Base-by-base conservation (phyloP, 2,797 vertebrate genomes). In the Micrastur ruficollis region DNA sequence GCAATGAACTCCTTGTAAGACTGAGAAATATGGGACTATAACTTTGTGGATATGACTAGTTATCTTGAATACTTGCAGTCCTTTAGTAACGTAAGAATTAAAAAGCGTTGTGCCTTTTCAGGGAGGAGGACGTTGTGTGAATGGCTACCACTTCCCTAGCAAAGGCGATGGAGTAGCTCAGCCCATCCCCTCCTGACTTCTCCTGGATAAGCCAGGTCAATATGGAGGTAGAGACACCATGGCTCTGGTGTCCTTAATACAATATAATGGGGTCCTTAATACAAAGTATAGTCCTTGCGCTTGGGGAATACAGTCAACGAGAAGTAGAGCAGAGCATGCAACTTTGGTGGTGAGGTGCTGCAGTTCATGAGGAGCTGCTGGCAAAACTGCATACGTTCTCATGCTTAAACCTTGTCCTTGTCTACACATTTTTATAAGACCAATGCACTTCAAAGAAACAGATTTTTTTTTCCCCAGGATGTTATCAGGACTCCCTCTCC, bases 281-380 rank as follows among this genome's bases (percentile, higher is more conserved):
- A 44, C 0, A 7, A 58, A 65, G 1, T 40, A 25, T 4, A 3
- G 12, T 36, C 20, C 56, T 67, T 34, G 12, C 25, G 11, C 14
- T 26, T 38, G 14, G 42, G 32, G 56, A 86, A 79, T 47, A 52
- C 16, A 29, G 36, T 5, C 47, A 34, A 3, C 31, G 22, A 71
- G 27, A 42, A 67, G 9, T 8, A 66, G 12, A 72, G 31, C 26
- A 75, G 32, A 85, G 6, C 4, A 14, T 3, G 12, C 31, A 47
- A 59, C 21, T 62, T 50, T 22, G 23, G 9, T 49, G 32, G 46
- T 27, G 11, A 10, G 9, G 6, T 17, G 14, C 36, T 52, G 7
- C 38, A n/a, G 26, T 20, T 67, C 49, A 23, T 42, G 25, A 74
- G 21, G 5, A 1, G 3, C 3, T 94, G 34, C 17, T 74, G 36